Evolutionary conservation across 2,113 vertebrate species (phyloP).

Genomic region (Garra rufa): DNA sequence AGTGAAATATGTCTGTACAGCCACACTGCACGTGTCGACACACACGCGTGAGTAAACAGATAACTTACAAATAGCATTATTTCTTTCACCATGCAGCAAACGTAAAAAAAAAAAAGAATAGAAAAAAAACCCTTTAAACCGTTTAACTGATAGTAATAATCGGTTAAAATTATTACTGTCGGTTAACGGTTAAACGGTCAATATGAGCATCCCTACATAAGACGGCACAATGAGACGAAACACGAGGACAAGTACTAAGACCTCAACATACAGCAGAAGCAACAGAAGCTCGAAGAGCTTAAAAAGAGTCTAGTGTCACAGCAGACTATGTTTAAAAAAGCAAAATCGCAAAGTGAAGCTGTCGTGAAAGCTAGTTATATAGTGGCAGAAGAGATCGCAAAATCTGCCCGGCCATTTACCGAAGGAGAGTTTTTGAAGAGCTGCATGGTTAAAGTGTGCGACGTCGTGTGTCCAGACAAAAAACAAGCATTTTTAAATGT

Average conservation of each 20-base stretch:
- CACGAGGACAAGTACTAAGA: slow-evolving; percentile 27
- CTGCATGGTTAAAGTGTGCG: slow-evolving; percentile 55
- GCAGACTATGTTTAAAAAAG: slow-evolving; percentile 41
- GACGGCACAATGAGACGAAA: too few relatives aligned
- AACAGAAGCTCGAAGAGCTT: slow-evolving; percentile 1
- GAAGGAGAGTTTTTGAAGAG: slow-evolving; percentile 40
- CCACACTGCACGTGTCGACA: too few relatives aligned
- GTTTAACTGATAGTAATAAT: too few relatives aligned
- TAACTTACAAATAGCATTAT: too few relatives aligned
- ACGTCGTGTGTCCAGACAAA: slow-evolving; percentile 28
- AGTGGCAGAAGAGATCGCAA: slow-evolving; percentile 43
- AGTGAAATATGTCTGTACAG: too few relatives aligned
- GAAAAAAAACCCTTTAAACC: too few relatives aligned
- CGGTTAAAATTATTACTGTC: too few relatives aligned
- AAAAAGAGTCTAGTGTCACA: neutral
- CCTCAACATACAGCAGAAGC: neutral
- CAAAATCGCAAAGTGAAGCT: slow-evolving; percentile 46
- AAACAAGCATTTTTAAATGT: slow-evolving; percentile 45
- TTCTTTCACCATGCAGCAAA: too few relatives aligned
- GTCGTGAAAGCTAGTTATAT: slow-evolving; percentile 48
- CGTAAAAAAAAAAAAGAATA: too few relatives aligned
- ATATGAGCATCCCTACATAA: too few relatives aligned
- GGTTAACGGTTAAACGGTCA: too few relatives aligned
- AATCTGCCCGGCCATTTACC: slow-evolving; percentile 45
- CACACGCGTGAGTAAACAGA: too few relatives aligned